A percentile compares a stretch with the other conserved stretches of the same genome.
phyloP scores from a whole-genome alignment of 2,888 invertebrate species.

The Napeogenes inachia region DNA sequence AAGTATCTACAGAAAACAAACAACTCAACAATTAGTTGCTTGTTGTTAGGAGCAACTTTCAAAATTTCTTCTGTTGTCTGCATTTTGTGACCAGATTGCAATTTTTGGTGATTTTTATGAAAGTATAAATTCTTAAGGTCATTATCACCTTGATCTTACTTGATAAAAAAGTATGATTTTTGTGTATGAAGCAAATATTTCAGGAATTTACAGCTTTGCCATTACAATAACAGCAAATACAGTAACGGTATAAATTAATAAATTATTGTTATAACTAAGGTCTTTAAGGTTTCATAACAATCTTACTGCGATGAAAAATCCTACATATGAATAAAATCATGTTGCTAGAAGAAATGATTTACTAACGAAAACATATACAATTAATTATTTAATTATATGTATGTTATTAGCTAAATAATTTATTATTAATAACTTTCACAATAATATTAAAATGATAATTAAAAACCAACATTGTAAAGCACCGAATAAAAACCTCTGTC shows the following conservation, averaged over 20 bases:
- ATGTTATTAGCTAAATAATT: no score
- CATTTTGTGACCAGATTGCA: neutral
- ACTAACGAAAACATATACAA: no score
- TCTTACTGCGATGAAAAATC: no score
- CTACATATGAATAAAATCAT: no score
- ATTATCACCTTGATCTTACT: neutral
- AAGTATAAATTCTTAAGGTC: neutral
- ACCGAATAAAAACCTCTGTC: no score
- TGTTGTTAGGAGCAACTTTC: slow-evolving; percentile 3
- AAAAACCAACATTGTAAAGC: no score
- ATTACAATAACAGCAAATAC: neutral
- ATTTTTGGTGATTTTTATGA: neutral
- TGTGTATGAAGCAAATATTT: neutral
- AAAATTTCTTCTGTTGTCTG: neutral
- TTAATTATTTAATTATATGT: no score
- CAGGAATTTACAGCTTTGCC: neutral
- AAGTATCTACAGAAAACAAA: neutral
- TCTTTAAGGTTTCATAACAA: no score
- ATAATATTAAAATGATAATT: no score
- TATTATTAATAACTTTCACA: no score
- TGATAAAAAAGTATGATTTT: neutral
- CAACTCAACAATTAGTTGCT: neutral
- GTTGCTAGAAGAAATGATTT: no score
- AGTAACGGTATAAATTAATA: neutral
- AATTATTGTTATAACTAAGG: no score